These are phyloP conservation scores for Scolopax rusticola DNA, from an alignment of 2,797 vertebrate genomes.

Conservation along the genomic window DNA sequence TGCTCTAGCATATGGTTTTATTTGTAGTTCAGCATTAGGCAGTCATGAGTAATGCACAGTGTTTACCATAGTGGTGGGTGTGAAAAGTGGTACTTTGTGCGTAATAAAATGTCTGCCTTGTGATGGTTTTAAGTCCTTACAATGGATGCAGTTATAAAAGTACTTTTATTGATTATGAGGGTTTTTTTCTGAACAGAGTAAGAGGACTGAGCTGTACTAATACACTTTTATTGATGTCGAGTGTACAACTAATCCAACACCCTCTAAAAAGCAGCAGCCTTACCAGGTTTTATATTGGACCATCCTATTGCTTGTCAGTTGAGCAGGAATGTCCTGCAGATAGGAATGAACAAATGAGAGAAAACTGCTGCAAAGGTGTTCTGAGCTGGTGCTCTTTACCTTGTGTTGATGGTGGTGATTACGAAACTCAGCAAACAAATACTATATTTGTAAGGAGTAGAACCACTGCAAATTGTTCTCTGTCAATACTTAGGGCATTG, in stretches of 20 bases:
- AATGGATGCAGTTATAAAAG: neutral
- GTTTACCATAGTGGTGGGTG: neutral
- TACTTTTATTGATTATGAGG: neutral
- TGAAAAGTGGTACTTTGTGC: neutral
- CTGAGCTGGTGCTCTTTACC: neutral
- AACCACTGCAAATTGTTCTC: neutral
- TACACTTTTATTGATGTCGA: neutral
- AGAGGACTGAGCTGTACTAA: neutral
- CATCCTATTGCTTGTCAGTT: neutral
- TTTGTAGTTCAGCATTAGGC: slow-evolving; percentile 26
- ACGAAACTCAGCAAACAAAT: neutral
- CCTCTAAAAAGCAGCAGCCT: neutral
- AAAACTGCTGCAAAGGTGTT: neutral
- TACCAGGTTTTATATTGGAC: neutral
- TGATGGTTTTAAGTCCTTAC: neutral
- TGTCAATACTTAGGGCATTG: neutral
- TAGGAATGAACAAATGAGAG: neutral
- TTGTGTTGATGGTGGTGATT: neutral
- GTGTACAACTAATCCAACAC: neutral
- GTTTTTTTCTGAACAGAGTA: neutral
- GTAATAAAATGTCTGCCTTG: neutral
- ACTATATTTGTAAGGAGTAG: neutral
- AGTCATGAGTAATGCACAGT: slow-evolving; percentile 13
- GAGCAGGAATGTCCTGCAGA: neutral
- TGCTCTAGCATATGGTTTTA: slow-evolving; percentile 35